These are phyloP conservation scores for Epirrita christyi DNA, from an alignment of 2,888 invertebrate genomes.

Conservation along the genomic window DNA sequence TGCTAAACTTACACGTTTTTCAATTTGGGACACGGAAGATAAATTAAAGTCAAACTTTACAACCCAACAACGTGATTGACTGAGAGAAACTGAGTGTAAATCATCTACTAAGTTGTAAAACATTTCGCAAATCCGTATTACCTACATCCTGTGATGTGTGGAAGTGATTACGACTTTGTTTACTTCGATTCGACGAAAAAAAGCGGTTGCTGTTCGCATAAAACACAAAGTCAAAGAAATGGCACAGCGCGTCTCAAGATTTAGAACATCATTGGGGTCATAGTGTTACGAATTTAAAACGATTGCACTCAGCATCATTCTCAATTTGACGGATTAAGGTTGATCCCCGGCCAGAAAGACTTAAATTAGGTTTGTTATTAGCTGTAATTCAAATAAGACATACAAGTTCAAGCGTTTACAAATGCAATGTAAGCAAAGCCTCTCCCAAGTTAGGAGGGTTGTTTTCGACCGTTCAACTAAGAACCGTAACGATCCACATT, in stretches of 20 bases:
- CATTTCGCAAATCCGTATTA: constrained; percentile 3
- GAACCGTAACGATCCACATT: constrained; percentile 46
- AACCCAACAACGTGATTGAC: background rate
- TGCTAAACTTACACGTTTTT: background rate
- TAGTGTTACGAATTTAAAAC: constrained; percentile 6
- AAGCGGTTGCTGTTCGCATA: constrained; percentile 7
- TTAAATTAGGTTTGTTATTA: constrained; percentile 53
- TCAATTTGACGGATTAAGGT: constrained; percentile 45
- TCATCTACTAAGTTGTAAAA: constrained; percentile 9
- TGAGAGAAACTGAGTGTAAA: constrained; percentile 10
- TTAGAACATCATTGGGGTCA: background rate
- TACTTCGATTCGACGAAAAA: constrained; percentile 10
- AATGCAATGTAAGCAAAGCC: constrained; percentile 49
- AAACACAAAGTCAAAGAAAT: constrained; percentile 7
- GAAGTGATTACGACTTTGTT: constrained; percentile 29
- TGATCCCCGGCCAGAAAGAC: constrained; percentile 41
- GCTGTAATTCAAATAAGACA: constrained; percentile 54
- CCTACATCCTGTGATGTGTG: constrained; percentile 23
- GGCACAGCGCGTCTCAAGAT: background rate
- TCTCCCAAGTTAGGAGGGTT: constrained; percentile 47
- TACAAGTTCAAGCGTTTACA: constrained; percentile 52
- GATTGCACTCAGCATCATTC: constrained; percentile 31
- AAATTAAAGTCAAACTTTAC: background rate
- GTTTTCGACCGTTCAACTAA: constrained; percentile 39
- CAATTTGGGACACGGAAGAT: background rate